Evolutionary conservation across 2,797 vertebrate species (phyloP).

Genomic region (Enteromius thamalakanensis): DNA sequence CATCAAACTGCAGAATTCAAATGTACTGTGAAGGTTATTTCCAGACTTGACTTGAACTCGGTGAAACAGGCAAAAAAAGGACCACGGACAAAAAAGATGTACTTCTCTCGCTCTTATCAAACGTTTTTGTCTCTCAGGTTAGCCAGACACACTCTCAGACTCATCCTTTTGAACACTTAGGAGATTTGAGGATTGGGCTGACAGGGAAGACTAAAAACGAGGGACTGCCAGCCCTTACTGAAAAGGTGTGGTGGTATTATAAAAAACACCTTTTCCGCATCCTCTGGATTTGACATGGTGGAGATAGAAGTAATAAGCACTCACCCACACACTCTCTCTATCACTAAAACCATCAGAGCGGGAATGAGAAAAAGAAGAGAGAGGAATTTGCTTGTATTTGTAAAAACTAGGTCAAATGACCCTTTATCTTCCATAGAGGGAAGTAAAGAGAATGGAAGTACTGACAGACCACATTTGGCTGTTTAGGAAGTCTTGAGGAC

Average conservation of each 20-base stretch:
- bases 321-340: not conserved
- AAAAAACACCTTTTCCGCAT: slow-evolving; percentile 16
- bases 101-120: slow-evolving; percentile 3
- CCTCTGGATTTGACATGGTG: slow-evolving; percentile 23
- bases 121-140: slow-evolving; percentile 17
- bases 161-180: slow-evolving; percentile 16
- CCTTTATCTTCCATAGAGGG: slow-evolving; percentile 25
- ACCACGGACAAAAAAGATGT: not conserved
- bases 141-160: slow-evolving; percentile 25
- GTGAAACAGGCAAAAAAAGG: not conserved
- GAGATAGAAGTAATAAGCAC: slow-evolving; percentile 35
- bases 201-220: slow-evolving; percentile 8
- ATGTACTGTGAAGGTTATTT: not conserved
- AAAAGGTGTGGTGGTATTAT: slow-evolving; percentile 24
- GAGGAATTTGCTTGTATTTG: not conserved
- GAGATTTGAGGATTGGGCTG: slow-evolving; percentile 29
- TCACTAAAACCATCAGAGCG: slow-evolving; percentile 20
- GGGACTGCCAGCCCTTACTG: not conserved
- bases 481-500: not conserved
- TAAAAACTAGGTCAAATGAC: slow-evolving; percentile 33
- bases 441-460: slow-evolving; percentile 6
- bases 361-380: slow-evolving; percentile 22
- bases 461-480: not conserved
- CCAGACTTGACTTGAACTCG: not conserved
- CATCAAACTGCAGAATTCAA: not conserved